Evolutionary conservation across 2,797 vertebrate genomes (phyloP).

Genomic region (Pygocentrus nattereri): DNA sequence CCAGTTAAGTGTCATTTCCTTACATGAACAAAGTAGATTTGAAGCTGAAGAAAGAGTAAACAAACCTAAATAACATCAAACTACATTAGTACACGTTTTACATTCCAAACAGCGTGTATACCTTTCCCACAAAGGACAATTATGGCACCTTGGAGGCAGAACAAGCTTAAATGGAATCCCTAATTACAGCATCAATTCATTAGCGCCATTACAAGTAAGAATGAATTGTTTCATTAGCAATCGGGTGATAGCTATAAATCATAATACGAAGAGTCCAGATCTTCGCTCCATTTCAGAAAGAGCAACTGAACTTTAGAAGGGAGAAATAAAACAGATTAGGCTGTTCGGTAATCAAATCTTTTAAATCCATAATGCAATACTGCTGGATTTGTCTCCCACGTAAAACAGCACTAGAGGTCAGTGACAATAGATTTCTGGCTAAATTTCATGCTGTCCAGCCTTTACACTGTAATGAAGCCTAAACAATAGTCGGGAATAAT

Average conservation of each 20-base stretch:
- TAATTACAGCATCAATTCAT: slow-evolving; percentile 78
- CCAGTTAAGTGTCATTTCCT: no score
- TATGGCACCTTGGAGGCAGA: slow-evolving; percentile 54
- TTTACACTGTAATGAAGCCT: neutral
- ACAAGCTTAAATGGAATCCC: slow-evolving; percentile 63
- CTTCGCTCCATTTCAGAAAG: slow-evolving; percentile 62
- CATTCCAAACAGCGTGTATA: neutral
- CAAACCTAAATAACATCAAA: neutral
- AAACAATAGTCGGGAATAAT: neutral
- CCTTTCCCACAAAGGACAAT: slow-evolving; percentile 3
- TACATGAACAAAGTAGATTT: neutral
- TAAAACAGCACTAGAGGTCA: slow-evolving; percentile 1
- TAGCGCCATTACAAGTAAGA: slow-evolving; percentile 73
- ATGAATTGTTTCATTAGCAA: slow-evolving; percentile 80
- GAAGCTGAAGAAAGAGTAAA: neutral
- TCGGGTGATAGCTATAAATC: slow-evolving; percentile 72
- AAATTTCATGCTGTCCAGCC: neutral
- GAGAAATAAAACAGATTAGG: slow-evolving; percentile 55
- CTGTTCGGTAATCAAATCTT: slow-evolving; percentile 38
- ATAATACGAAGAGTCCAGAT: slow-evolving; percentile 65
- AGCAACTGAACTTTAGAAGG: slow-evolving; percentile 71
- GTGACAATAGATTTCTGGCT: neutral
- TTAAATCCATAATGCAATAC: slow-evolving; percentile 42
- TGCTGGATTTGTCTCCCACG: slow-evolving; percentile 26
- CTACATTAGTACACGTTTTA: neutral